These are phyloP conservation scores for Xestia ashworthii DNA, from an alignment of 2,888 invertebrate species.

Conservation along the genomic window DNA sequence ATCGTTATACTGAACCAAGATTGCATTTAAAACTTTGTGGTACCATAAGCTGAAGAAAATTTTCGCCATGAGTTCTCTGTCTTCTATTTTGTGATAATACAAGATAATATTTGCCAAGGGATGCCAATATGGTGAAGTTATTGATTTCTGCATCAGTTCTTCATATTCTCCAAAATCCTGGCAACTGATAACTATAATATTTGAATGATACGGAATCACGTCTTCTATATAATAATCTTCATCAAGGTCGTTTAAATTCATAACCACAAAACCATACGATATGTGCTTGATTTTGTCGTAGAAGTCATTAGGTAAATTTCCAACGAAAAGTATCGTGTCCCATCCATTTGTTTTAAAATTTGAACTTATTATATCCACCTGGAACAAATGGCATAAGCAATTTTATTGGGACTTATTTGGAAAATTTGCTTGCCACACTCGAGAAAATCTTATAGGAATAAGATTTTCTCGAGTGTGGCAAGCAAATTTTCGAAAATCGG, in stretches of 20 bases:
- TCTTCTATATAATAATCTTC: conserved; percentile 76
- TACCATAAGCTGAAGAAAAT: conserved; percentile 83
- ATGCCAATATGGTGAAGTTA: conserved; percentile 79
- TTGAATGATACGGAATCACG: conserved; percentile 75
- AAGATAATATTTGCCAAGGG: conserved; percentile 78
- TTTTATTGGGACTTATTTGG: not conserved
- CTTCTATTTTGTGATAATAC: conserved; percentile 71
- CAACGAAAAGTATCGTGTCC: conserved; percentile 78
- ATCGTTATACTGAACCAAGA: conserved; percentile 77
- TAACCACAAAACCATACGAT: conserved; percentile 72
- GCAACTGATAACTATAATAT: conserved; percentile 76
- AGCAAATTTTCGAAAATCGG: too few relatives aligned
- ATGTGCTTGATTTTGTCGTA: conserved; percentile 71
- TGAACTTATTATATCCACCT: conserved; percentile 75
- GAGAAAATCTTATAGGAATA: too few relatives aligned
- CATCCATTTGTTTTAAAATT: conserved; percentile 80
- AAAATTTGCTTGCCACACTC: too few relatives aligned
- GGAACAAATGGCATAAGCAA: conserved; percentile 58
- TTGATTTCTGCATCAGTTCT: conserved; percentile 73
- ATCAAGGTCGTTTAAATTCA: conserved; percentile 67
- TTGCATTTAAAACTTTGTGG: conserved; percentile 76
- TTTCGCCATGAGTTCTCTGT: conserved; percentile 70
- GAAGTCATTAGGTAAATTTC: conserved; percentile 76
- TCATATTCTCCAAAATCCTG: conserved; percentile 75
- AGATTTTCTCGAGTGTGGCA: too few relatives aligned